These are phyloP conservation scores for Mya arenaria DNA, from an alignment of 1,140 invertebrate genomes.

Conservation along the genomic window DNA sequence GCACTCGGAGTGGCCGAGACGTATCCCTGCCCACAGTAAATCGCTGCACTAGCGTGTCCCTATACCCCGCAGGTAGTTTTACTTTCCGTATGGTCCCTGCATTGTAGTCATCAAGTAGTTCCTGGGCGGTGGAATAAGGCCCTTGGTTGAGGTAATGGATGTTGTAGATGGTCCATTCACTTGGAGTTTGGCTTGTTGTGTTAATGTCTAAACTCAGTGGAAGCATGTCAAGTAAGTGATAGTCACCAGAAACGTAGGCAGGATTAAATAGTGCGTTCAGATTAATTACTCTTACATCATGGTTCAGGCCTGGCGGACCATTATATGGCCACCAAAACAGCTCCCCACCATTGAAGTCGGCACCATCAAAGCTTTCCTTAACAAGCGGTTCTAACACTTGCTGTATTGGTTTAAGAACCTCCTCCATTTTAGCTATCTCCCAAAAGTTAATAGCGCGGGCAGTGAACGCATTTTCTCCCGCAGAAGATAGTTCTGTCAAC, in stretches of 20 bases:
- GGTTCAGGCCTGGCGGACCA: constrained; percentile 55
- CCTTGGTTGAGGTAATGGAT: constrained; percentile 64
- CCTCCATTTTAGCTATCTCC: constrained; percentile 50
- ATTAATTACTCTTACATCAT: constrained; percentile 57
- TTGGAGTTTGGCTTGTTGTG: constrained; percentile 56
- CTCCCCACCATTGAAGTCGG: constrained; percentile 42
- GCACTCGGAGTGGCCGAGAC: constrained; percentile 30
- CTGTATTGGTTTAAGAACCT: constrained; percentile 42
- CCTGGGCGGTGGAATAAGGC: constrained; percentile 55
- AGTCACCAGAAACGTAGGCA: constrained; percentile 31
- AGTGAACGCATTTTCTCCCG: constrained; percentile 60
- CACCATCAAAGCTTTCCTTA: constrained; percentile 67
- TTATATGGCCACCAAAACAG: constrained; percentile 53
- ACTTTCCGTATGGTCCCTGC: constrained; percentile 45
- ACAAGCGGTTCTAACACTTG: constrained; percentile 50
- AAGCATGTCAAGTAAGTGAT: constrained; percentile 62
- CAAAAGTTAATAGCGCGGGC: constrained; percentile 59
- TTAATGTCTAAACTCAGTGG: constrained; percentile 60
- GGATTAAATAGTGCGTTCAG: constrained; percentile 32
- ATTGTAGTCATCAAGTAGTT: constrained; percentile 57
- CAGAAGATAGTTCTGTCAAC: constrained; percentile 23
- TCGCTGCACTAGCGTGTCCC: constrained; percentile 46
- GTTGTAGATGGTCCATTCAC: constrained; percentile 51
- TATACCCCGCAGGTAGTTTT: constrained; percentile 44
- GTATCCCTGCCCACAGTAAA: constrained; percentile 35